Evolutionary conservation across 2,113 vertebrate genomes (phyloP).

Genomic region (Mugil cephalus): DNA sequence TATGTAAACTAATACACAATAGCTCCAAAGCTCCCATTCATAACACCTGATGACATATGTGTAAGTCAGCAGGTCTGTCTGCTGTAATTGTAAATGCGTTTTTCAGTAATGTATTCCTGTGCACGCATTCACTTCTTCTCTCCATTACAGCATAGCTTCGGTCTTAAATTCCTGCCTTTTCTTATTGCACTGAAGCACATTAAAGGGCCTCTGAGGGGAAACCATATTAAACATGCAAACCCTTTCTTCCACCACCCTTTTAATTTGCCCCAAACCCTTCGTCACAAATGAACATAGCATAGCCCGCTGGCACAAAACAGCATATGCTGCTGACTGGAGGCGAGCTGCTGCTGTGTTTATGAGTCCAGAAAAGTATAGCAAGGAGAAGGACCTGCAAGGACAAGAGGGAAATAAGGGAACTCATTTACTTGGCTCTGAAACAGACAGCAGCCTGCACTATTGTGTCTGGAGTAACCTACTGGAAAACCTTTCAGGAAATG

Average conservation of each 20-base stretch:
- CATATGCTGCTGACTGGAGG: conserved; percentile 69
- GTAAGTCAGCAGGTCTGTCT: conserved; percentile 33
- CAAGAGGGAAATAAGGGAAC: neutral
- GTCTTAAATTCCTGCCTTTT: conserved; percentile 3
- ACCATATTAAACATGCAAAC: conserved; percentile 36
- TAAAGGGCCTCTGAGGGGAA: conserved; percentile 1
- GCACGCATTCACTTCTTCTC: neutral
- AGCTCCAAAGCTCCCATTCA: conserved; percentile 18
- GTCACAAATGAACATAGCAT: conserved; percentile 36
- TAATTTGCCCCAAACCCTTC: conserved; percentile 2
- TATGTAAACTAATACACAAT: conserved; percentile 16
- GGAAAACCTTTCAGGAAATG: too few relatives aligned
- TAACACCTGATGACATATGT: conserved; percentile 6
- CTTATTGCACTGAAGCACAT: conserved; percentile 13
- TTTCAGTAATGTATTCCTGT: conserved; percentile 19
- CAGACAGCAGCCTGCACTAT: neutral
- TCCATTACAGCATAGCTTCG: neutral
- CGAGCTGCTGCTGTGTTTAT: conserved; percentile 46
- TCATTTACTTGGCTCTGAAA: neutral
- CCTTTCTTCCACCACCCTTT: conserved; percentile 15
- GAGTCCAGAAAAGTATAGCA: conserved; percentile 9
- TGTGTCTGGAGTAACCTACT: neutral
- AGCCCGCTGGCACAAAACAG: conserved; percentile 41
- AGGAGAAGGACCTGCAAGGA: conserved; percentile 6
- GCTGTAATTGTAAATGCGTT: conserved; percentile 35